Evolutionary conservation across 2,888 invertebrate genomes (phyloP).

Genomic region (Clitarchus hookeri): DNA sequence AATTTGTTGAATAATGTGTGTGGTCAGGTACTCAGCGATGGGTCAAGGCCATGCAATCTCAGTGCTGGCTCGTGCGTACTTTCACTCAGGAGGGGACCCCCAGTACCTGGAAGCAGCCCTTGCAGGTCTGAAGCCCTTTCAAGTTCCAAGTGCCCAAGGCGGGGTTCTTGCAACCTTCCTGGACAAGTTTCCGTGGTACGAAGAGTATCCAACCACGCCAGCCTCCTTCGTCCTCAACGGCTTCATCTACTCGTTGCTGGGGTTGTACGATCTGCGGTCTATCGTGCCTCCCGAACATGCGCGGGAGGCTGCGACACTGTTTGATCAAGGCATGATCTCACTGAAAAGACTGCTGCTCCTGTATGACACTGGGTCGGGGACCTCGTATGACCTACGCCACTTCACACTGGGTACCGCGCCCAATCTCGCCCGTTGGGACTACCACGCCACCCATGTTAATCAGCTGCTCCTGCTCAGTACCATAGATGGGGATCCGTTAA

Average conservation of each 20-base stretch:
- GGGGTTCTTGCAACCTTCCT: constrained; percentile 87
- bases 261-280: constrained; percentile 91
- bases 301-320: constrained; percentile 74
- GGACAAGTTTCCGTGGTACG: constrained; percentile 91
- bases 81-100: constrained; percentile 75
- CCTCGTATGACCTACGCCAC: constrained; percentile 92
- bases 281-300: constrained; percentile 73
- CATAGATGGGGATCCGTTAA: constrained; percentile 80
- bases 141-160: constrained; percentile 71
- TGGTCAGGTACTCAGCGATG: constrained; percentile 89
- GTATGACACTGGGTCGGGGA: constrained; percentile 92
- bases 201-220: constrained; percentile 97
- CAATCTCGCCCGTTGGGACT: constrained; percentile 97
- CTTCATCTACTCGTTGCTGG: constrained; percentile 95
- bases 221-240: constrained; percentile 96
- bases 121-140: constrained; percentile 78
- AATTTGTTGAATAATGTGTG: too few species aligned
- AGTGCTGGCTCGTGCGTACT: constrained; percentile 87
- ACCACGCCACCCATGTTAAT: constrained; percentile 97
- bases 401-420: constrained; percentile 86
- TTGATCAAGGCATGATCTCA: constrained; percentile 83
- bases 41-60: constrained; percentile 98
- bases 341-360: constrained; percentile 82
- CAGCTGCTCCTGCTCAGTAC: constrained; percentile 87
- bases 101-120: constrained; percentile 81